A percentile compares a stretch with the other conserved stretches of the same genome.
phyloP scores from a whole-genome alignment of 2,113 vertebrate genomes.

The Zosterops borbonicus region DNA sequence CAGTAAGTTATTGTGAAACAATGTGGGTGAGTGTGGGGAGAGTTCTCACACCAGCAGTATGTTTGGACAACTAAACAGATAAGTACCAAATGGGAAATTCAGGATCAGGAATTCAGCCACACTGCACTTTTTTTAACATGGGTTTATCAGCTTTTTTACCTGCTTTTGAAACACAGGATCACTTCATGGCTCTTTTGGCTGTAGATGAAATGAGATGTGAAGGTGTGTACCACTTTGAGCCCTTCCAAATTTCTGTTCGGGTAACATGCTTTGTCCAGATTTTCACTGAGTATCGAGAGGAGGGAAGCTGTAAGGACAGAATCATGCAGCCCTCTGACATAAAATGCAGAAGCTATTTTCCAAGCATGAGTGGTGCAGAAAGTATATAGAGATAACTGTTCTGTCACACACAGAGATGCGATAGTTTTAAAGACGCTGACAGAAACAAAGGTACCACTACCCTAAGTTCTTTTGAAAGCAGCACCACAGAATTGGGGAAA shows the following conservation, averaged over 20 bases:
- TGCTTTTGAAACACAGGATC: background rate
- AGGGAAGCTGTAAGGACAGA: background rate
- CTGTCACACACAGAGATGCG: background rate
- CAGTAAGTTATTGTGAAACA: background rate
- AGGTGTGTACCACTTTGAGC: background rate
- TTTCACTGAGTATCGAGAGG: background rate
- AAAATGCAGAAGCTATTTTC: background rate
- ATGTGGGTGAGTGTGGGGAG: background rate
- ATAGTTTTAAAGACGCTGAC: background rate
- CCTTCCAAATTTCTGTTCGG: background rate
- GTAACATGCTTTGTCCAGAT: background rate
- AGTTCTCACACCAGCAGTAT: background rate
- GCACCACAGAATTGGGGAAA: background rate
- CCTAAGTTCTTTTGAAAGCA: background rate
- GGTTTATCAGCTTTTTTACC: background rate
- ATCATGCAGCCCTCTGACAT: background rate
- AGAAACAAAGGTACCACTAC: background rate
- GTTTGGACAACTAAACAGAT: background rate
- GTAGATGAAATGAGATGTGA: fast-evolving
- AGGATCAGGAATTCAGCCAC: background rate
- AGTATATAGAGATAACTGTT: background rate
- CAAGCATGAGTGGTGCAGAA: background rate
- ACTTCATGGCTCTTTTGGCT: background rate
- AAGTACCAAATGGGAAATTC: background rate
- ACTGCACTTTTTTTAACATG: background rate